A percentile compares a stretch with the other conserved stretches of the same genome.
Evolutionary conservation across 2,888 invertebrate species (phyloP).

Genomic region (Phasia obesa): DNA sequence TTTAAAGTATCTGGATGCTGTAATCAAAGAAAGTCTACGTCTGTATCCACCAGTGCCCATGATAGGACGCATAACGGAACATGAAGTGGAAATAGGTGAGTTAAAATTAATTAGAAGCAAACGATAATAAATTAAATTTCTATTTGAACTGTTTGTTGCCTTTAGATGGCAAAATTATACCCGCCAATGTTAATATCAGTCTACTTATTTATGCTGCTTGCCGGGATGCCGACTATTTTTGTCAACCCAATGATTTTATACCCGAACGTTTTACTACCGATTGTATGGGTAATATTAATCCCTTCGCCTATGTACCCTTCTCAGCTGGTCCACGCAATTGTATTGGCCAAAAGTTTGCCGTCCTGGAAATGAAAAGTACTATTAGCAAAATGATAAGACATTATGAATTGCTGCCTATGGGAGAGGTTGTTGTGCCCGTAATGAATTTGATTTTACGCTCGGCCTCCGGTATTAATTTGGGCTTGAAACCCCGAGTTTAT

Average conservation of each 20-base stretch:
- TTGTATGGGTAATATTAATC: constrained; percentile 73
- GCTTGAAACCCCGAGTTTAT: constrained; percentile 74
- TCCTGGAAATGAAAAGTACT: constrained; percentile 84
- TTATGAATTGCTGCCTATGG: constrained; percentile 80
- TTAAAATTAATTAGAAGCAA: neutral
- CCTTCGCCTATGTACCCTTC: constrained; percentile 84
- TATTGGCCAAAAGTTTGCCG: constrained; percentile 82
- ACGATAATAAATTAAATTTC: neutral
- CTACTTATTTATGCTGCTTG: constrained; percentile 75
- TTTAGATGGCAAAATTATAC: constrained; percentile 72
- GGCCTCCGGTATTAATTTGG: constrained; percentile 77
- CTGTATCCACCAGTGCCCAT: constrained; percentile 86
- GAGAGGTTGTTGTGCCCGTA: constrained; percentile 74
- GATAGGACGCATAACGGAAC: constrained; percentile 83
- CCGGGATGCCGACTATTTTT: constrained; percentile 75
- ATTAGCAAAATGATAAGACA: constrained; percentile 83
- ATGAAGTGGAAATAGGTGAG: constrained; percentile 84
- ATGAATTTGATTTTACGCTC: constrained; percentile 77
- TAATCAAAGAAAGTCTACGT: constrained; percentile 86
- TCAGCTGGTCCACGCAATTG: constrained; percentile 81
- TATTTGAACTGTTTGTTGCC: neutral
- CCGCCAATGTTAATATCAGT: constrained; percentile 74
- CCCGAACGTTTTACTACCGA: constrained; percentile 83
- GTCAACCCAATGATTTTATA: constrained; percentile 75
- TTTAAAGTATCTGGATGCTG: constrained; percentile 83